These are phyloP conservation scores for Drosophila serrata DNA, from an alignment of 1,140 invertebrate species.

Conservation along the genomic window DNA sequence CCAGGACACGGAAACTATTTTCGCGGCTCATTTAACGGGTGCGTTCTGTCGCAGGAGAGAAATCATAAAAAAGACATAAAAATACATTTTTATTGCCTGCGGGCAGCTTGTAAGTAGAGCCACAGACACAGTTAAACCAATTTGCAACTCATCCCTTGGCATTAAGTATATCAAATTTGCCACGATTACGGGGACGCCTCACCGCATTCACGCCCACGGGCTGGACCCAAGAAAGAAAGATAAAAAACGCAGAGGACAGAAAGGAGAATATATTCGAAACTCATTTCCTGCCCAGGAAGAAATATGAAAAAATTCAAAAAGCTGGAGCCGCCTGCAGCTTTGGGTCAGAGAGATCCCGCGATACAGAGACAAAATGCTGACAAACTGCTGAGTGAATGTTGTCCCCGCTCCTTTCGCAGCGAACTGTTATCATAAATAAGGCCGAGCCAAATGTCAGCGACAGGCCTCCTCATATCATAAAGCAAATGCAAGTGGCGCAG, in stretches of 20 bases:
- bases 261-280: conserved; percentile 53
- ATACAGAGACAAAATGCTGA: conserved; percentile 76
- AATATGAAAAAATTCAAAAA: conserved; percentile 44
- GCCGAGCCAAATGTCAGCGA: conserved; percentile 75
- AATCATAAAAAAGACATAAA: conserved; percentile 54
- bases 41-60: conserved; percentile 36
- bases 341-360: conserved; percentile 57
- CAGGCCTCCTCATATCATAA: conserved; percentile 81
- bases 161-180: conserved; percentile 70
- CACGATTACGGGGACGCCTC: conserved; percentile 61
- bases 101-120: conserved; percentile 49
- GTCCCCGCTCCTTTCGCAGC: conserved; percentile 27
- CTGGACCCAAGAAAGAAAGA: conserved; percentile 15
- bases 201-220: conserved; percentile 62
- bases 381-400: conserved; percentile 68
- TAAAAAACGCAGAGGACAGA: not conserved
- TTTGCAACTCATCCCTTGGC: conserved; percentile 53
- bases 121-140: conserved; percentile 68
- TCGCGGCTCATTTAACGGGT: conserved; percentile 81
- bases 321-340: conserved; percentile 64
- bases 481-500: conserved; percentile 81
- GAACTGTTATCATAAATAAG: conserved; percentile 81
- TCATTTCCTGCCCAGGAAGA: conserved; percentile 68
- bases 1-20: conserved; percentile 80
- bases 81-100: conserved; percentile 61